phyloP scores from a whole-genome alignment of 2,113 vertebrate species.

The Onychostruthus taczanowskii region DNA sequence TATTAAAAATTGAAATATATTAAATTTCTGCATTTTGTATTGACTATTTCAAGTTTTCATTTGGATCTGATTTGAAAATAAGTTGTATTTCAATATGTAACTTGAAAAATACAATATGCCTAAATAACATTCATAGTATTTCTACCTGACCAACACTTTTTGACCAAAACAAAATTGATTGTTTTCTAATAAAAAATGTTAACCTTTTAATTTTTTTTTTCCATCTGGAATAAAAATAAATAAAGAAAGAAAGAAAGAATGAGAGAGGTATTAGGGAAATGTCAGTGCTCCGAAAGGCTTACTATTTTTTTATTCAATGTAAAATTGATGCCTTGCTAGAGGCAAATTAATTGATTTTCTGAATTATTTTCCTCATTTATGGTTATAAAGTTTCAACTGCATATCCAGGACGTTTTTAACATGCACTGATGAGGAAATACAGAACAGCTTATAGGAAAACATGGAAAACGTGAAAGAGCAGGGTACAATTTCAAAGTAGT shows the following conservation, averaged over 20 bases:
- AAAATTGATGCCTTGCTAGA: not conserved
- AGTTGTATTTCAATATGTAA: not conserved
- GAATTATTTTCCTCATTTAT: constrained; percentile 5
- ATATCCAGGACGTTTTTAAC: not conserved
- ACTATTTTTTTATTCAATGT: not conserved
- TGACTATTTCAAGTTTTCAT: not conserved
- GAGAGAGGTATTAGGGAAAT: not conserved
- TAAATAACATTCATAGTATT: not conserved
- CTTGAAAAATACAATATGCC: not conserved
- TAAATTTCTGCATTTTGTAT: not conserved
- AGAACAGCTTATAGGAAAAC: not conserved
- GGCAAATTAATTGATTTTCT: constrained; percentile 38
- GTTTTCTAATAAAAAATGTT: not conserved
- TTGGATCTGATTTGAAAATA: not conserved
- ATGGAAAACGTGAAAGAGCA: not conserved
- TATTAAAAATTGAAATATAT: not conserved
- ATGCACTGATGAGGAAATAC: not conserved
- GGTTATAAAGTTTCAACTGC: not conserved
- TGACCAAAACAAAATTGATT: constrained; percentile 16
- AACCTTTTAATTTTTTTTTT: not conserved
- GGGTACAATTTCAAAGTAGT: not conserved
- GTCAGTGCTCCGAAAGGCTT: not conserved
- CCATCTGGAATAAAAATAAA: not conserved
- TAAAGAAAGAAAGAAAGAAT: too few species aligned
- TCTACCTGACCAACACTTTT: not conserved